Conservation (phyloP, 1,140 invertebrate genomes). For the Liolophura sinensis region DNA sequence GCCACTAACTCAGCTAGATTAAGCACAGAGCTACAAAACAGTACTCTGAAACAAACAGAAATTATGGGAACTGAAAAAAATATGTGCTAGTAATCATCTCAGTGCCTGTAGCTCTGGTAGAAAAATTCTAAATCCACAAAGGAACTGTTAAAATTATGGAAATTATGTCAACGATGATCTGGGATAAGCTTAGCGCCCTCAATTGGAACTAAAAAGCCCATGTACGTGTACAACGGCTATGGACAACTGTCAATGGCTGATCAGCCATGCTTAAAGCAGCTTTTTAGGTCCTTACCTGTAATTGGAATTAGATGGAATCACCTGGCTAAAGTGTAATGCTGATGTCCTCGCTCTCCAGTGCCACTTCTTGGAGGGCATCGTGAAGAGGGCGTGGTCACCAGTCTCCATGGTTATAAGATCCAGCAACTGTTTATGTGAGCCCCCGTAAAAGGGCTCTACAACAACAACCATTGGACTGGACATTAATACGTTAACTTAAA, state of each 20-base stretch:
- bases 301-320: conserved; percentile 64
- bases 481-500: too few species aligned
- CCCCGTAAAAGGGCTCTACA: conserved; percentile 73
- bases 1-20: conserved; percentile 74
- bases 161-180: too few species aligned
- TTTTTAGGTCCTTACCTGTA: conserved; percentile 58
- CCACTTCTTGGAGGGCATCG: conserved; percentile 75
- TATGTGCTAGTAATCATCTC: too few species aligned
- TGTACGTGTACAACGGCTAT: too few species aligned
- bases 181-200: too few species aligned
- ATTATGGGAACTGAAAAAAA: background rate
- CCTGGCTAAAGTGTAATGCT: conserved; percentile 67
- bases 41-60: conserved; percentile 50
- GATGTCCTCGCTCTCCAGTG: conserved; percentile 75
- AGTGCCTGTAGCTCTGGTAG: too few species aligned
- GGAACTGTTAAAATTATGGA: too few species aligned
- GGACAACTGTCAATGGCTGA: too few species aligned
- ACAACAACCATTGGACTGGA: conserved; percentile 24
- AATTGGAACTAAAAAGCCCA: too few species aligned
- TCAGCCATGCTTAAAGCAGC: too few species aligned
- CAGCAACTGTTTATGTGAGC: conserved; percentile 73
- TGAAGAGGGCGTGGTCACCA: conserved; percentile 48
- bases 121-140: too few species aligned
- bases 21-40: conserved; percentile 76
- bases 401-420: conserved; percentile 58